A percentile compares a stretch with the other conserved stretches of the same genome.
phyloP scores from a whole-genome alignment of 2,113 vertebrate species.

The Xenopus laevis region DNA sequence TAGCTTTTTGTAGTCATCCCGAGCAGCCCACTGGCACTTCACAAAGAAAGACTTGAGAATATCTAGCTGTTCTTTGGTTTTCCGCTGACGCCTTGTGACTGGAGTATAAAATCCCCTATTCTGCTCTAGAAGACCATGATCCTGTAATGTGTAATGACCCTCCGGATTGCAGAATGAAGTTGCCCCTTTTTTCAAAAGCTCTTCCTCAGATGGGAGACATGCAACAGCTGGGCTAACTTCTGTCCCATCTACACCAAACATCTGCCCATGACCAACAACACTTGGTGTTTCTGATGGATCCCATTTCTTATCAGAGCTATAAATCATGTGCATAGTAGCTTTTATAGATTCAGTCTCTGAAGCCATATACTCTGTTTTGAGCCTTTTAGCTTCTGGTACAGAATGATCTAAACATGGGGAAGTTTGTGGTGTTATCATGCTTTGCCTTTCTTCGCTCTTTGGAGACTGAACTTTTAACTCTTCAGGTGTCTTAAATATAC shows the following conservation, averaged over 20 bases:
- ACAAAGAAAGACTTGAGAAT: slow-evolving; percentile 83
- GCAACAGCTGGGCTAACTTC: neutral
- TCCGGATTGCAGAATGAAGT: slow-evolving; percentile 1
- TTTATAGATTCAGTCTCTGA: neutral
- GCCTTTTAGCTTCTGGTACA: slow-evolving; percentile 7
- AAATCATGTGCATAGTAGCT: neutral
- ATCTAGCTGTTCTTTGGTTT: slow-evolving; percentile 85
- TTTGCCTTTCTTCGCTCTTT: slow-evolving; percentile 30
- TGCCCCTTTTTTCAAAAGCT: neutral
- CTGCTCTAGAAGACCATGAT: slow-evolving; percentile 1
- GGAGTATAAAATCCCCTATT: neutral
- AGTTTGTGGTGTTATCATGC: slow-evolving; percentile 28
- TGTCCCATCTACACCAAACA: neutral
- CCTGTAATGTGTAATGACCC: neutral
- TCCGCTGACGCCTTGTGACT: slow-evolving; percentile 62
- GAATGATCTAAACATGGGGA: neutral
- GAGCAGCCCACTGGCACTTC: slow-evolving; percentile 80
- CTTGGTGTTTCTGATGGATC: neutral
- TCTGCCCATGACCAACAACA: neutral
- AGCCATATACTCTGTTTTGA: neutral
- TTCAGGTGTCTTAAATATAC: slow-evolving; percentile 46
- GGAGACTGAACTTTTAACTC: slow-evolving; percentile 16
- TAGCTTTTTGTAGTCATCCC: slow-evolving; percentile 79
- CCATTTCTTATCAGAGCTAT: neutral
- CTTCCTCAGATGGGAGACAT: slow-evolving; percentile 8